A percentile compares a stretch with the other conserved stretches of the same genome.
These are phyloP conservation scores for Gnatocerus cornutus DNA, from an alignment of 2,888 invertebrate genomes.

Conservation along the genomic window DNA sequence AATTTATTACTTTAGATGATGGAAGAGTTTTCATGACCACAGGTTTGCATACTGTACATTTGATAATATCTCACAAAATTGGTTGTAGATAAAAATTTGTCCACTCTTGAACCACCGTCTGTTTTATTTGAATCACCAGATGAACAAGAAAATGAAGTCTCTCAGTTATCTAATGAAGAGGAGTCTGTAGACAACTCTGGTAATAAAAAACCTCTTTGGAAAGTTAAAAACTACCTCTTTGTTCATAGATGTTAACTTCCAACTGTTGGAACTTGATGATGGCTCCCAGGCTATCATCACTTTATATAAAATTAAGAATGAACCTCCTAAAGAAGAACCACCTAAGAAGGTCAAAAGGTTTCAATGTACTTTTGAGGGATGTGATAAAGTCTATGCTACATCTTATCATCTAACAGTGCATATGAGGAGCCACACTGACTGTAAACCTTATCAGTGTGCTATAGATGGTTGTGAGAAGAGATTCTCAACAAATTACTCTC, in stretches of 20 bases:
- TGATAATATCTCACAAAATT: constrained; percentile 8
- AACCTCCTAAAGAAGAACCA: constrained; percentile 27
- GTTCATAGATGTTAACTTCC: constrained; percentile 51
- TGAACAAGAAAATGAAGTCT: constrained; percentile 21
- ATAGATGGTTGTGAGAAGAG: constrained; percentile 72
- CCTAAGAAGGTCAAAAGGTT: constrained; percentile 64
- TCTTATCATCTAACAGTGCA: constrained; percentile 74
- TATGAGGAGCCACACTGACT: constrained; percentile 73
- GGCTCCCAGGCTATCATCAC: constrained; percentile 63
- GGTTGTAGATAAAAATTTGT: constrained; percentile 26
- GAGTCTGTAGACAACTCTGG: constrained; percentile 38
- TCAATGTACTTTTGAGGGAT: constrained; percentile 71
- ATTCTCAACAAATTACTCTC: constrained; percentile 73
- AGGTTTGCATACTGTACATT: constrained; percentile 25
- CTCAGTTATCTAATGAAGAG: constrained; percentile 37
- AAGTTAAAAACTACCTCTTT: neutral
- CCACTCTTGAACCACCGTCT: constrained; percentile 8
- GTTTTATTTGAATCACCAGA: constrained; percentile 39
- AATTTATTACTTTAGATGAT: constrained; percentile 56
- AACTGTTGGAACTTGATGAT: constrained; percentile 62
- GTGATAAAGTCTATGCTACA: constrained; percentile 72
- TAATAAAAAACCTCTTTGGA: too few species aligned
- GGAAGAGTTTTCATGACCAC: constrained; percentile 58
- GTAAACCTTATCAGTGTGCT: constrained; percentile 72
- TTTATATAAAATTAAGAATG: constrained; percentile 46